Conservation (phyloP, 2,113 vertebrate species). For the Gorilla gorilla region DNA sequence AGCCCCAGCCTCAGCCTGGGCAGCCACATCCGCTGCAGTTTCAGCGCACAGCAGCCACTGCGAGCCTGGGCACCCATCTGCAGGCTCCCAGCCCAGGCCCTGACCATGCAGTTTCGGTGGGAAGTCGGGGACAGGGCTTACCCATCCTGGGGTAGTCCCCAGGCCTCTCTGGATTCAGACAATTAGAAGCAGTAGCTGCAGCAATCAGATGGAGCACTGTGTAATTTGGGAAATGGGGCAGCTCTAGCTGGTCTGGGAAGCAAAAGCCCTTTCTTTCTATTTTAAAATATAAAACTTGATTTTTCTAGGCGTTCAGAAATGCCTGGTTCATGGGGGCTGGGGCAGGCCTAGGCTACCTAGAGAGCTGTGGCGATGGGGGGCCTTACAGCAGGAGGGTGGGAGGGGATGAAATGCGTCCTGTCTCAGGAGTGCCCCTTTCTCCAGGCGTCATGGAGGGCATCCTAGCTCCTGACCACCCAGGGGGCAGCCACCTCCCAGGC, state of each 20-base stretch:
- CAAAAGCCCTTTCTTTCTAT: background rate
- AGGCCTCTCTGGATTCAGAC: background rate
- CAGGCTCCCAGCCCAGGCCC: background rate
- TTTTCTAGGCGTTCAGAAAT: background rate
- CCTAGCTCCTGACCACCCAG: background rate
- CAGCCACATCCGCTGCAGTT: no score
- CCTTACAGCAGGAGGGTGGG: accelerated
- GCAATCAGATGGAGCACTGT: background rate
- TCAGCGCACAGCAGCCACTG: accelerated
- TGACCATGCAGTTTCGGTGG: background rate
- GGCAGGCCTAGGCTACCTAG: background rate
- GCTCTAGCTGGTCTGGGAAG: background rate
- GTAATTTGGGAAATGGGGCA: background rate
- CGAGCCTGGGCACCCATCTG: background rate
- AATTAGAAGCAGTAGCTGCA: background rate
- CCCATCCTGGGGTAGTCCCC: no score
- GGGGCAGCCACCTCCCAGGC: background rate
- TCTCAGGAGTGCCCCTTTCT: background rate
- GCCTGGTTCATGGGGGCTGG: background rate
- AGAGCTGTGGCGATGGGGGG: no score
- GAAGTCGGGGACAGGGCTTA: background rate
- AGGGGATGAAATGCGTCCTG: background rate
- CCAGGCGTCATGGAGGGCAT: accelerated
- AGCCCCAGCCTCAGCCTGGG: background rate
- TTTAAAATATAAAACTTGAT: background rate